A percentile compares a stretch with the other conserved stretches of the same genome.
Conservation (phyloP, 2,888 invertebrate genomes). For the Cryptus viduatorius region DNA sequence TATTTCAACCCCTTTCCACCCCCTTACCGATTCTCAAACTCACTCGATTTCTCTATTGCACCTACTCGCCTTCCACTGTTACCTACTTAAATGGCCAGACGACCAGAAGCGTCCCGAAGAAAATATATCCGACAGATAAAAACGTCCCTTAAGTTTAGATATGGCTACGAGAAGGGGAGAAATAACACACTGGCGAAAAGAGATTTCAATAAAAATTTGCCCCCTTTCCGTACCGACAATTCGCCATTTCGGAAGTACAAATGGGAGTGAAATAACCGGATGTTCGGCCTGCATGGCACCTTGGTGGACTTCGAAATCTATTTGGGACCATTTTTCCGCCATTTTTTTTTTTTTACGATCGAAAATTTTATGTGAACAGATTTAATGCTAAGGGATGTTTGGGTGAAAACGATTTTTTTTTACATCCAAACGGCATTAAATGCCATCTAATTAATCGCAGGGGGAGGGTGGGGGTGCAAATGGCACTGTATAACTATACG, state of each 20-base stretch:
- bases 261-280: slow-evolving; percentile 2
- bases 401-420: not conserved
- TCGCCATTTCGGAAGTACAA: slow-evolving; percentile 11
- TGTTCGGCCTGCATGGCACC: slow-evolving; percentile 70
- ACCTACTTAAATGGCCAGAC: slow-evolving; percentile 52
- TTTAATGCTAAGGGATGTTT: not conserved
- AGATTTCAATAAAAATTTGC: slow-evolving; percentile 82
- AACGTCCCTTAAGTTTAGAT: slow-evolving; percentile 82
- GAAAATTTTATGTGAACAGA: not conserved
- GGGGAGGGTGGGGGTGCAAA: slow-evolving; percentile 28
- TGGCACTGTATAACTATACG: slow-evolving; percentile 25
- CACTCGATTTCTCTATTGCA: slow-evolving; percentile 55
- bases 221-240: slow-evolving; percentile 24
- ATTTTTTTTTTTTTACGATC: not conserved
- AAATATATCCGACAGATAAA: slow-evolving; percentile 83
- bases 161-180: slow-evolving; percentile 40
- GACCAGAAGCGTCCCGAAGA: slow-evolving; percentile 68
- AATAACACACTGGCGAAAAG: slow-evolving; percentile 60
- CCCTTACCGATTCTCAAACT: slow-evolving; percentile 44
- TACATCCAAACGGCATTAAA: slow-evolving; percentile 6
- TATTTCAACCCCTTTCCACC: not conserved
- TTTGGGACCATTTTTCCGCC: slow-evolving; percentile 24
- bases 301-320: slow-evolving; percentile 80
- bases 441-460: slow-evolving; percentile 47
- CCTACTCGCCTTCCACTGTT: slow-evolving; percentile 20